A percentile compares a stretch with the other conserved stretches of the same genome.
Conservation (phyloP, 2,797 vertebrate species). For the Cossypha dichroa region DNA sequence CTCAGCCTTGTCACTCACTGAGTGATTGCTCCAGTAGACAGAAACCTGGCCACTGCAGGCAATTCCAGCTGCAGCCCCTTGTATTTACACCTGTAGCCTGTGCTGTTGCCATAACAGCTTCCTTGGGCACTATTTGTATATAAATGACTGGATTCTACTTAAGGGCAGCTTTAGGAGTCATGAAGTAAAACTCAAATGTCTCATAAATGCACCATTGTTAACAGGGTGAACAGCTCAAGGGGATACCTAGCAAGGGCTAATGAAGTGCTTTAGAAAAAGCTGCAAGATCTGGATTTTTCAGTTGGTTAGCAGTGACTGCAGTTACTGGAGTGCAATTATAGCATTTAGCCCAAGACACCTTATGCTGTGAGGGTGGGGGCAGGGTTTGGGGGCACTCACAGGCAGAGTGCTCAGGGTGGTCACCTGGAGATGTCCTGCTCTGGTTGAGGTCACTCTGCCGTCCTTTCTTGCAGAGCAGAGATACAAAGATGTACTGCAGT, state of each 20-base stretch:
- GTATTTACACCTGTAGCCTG: not conserved
- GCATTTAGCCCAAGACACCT: not conserved
- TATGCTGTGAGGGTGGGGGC: accelerated
- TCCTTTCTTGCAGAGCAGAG: not conserved
- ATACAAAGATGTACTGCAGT: not conserved
- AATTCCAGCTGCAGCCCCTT: not conserved
- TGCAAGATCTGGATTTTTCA: not conserved
- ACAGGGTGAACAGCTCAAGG: not conserved
- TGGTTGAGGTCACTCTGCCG: not conserved
- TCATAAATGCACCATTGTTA: not conserved
- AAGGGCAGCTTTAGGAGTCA: not conserved
- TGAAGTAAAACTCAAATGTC: not conserved
- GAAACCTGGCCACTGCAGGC: not conserved
- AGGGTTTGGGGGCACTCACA: not conserved
- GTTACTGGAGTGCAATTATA: not conserved
- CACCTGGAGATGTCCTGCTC: not conserved
- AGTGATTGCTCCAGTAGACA: not conserved
- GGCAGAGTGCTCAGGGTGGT: not conserved
- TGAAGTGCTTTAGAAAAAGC: not conserved
- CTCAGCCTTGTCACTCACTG: not conserved
- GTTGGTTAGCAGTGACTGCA: not conserved
- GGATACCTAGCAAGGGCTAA: not conserved
- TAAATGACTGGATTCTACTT: not conserved
- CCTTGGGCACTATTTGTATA: not conserved
- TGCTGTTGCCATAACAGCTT: not conserved